Evolutionary conservation across 2,113 vertebrate species (phyloP), one percentile per base, ranked within the genome.

Genomic region (Callorhinus ursinus): DNA sequence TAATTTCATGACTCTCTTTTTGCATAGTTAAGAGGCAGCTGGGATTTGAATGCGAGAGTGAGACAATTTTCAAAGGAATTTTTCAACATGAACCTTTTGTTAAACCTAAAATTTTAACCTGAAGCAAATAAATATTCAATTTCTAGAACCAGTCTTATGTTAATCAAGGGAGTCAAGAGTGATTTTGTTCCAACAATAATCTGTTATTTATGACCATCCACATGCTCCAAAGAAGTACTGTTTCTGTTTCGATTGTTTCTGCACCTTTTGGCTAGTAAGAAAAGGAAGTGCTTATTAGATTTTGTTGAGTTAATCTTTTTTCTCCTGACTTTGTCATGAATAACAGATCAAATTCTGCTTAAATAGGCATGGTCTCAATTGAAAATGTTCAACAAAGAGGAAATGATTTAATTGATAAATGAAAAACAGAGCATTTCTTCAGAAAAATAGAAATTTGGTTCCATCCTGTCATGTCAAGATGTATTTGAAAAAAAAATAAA

Each of bases 341-440:
- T 59, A 94, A 95, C 16, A 82, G 53, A 72, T 18, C 1, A 61
- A 79, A 85, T 93, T 89, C 36, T 84, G 15, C 10, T 90, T 81
- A 61, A 97, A 85, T 19, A 53, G 26, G 71, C 19, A 88, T 63
- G n/a, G 53, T 80, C 95, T 97, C 63, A 88, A 77, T 46, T 19
- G 81, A 92, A 95, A 97, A 88, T 86, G 14, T 93, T 88, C 55
- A 14, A 92, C 24, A 88, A 79, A 86, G 4, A 91, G 39, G 22
- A 96, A 92, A 79, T 69, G 82, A 81, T 72, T 95, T 95, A 95
- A 86, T 46, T 81, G 22, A 85, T 88, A 90, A 91, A 72, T 90
- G 36, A 71, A 82, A 93, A 89, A 59, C 8, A 97, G 55, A 57
- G 21, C 5, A 74, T 83, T 85, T 90, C 14, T 87, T 51, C 5